phyloP scores from a whole-genome alignment of 2,113 vertebrate species.

The Corynorhinus townsendii region DNA sequence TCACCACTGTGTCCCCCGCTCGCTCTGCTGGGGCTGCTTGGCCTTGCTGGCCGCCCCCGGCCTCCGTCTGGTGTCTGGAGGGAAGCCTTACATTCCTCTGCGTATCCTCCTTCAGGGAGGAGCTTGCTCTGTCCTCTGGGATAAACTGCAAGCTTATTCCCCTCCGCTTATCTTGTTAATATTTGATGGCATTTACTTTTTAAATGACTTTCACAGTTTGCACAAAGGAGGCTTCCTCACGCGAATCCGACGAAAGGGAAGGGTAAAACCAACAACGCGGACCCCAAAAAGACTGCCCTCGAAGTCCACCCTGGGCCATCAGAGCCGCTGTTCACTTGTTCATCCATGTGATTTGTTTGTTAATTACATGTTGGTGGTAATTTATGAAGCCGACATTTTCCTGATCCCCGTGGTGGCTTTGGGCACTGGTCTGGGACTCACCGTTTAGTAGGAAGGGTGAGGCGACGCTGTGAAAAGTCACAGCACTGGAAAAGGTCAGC shows the following conservation, averaged over 20 bases:
- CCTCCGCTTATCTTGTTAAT: slow-evolving; percentile 71
- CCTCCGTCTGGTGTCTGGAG: background rate
- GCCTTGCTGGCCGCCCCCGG: background rate
- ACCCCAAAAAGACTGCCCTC: slow-evolving; percentile 48
- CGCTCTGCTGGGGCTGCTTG: slow-evolving; percentile 19
- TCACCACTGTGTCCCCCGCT: background rate
- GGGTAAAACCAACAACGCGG: slow-evolving; percentile 34
- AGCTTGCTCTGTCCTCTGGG: background rate
- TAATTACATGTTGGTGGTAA: background rate
- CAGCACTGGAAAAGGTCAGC: background rate
- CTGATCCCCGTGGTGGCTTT: background rate
- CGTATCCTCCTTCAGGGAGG: slow-evolving; percentile 22
- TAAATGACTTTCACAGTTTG: slow-evolving; percentile 61
- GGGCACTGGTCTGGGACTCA: background rate
- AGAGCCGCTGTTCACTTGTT: background rate
- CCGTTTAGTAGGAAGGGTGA: background rate
- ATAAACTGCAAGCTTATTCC: slow-evolving; percentile 57
- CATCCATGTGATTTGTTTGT: slow-evolving; percentile 12
- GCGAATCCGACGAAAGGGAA: slow-evolving; percentile 72
- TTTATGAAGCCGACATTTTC: slow-evolving; percentile 36
- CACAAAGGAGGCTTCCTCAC: slow-evolving; percentile 74
- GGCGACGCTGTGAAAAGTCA: background rate
- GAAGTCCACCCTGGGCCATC: slow-evolving; percentile 40
- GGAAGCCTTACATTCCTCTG: slow-evolving; percentile 32
- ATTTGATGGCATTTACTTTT: slow-evolving; percentile 73